Percentiles rank a stretch among this genome's conserved stretches.
Conservation (phyloP, 2,797 vertebrate species). For the Rallus crepitans region DNA sequence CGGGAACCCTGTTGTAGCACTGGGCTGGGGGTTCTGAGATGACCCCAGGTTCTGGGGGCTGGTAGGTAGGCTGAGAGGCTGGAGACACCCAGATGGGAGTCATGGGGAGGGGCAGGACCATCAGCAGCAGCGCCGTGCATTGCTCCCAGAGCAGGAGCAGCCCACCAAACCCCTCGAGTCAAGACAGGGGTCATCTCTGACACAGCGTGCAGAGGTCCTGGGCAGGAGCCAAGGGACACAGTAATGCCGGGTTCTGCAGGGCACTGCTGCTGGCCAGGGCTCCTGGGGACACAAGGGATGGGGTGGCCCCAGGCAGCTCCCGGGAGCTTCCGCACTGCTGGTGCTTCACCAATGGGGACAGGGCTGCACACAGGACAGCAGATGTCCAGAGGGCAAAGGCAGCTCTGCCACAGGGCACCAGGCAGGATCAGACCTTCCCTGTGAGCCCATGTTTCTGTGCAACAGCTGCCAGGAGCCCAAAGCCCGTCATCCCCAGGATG, state of each 20-base stretch:
- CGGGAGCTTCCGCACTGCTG: neutral
- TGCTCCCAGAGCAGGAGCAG: neutral
- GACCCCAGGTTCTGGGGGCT: neutral
- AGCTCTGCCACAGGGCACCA: neutral
- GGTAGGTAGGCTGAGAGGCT: neutral
- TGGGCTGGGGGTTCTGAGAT: fast-evolving
- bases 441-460: fast-evolving
- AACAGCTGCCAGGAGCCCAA: neutral
- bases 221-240: neutral
- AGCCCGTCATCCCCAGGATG: fast-evolving
- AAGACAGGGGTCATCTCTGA: fast-evolving
- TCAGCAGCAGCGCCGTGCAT: neutral
- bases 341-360: neutral
- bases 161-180: neutral
- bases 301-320: neutral
- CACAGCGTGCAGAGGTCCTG: neutral
- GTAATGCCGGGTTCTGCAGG: neutral
- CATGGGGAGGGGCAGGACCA: neutral
- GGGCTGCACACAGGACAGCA: neutral
- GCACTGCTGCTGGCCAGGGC: neutral
- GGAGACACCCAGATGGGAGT: neutral
- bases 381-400: neutral
- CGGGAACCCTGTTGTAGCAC: neutral
- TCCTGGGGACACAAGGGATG: neutral
- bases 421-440: neutral